Evolutionary conservation across 2,113 vertebrate species (phyloP), one percentile per base, ranked within the genome.

Genomic region (Mormoops blainvillei): DNA sequence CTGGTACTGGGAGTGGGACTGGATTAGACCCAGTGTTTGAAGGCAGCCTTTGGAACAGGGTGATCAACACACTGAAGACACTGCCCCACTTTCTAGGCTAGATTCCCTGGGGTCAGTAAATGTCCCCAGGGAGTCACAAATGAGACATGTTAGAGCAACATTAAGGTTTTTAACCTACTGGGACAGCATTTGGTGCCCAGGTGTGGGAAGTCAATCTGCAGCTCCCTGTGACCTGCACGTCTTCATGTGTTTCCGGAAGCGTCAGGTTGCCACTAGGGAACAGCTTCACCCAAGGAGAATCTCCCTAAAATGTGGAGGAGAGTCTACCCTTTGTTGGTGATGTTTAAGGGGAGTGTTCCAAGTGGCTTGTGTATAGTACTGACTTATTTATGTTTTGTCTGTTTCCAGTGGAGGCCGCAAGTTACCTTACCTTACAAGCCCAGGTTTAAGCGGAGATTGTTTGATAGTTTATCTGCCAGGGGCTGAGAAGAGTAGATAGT

Each of bases 261-360:
- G 1, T 45, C 45, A 4, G 24, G 36, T 38, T 33, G 58, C 91
- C 7, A 3, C 90, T 36, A 7, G 7, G 50, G 48, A 85, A 15
- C 15, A 41, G 33, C 52, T 38, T 68, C n/a, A 3, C n/a, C 3
- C 0, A 2, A 1, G 43, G 71, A 16, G 24, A 28, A 4, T 18
- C 38, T 31, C 3, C 14, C 19, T 4, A 6, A 38, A 71, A 31
- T 4, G 24, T 1, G 3, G 61, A 20, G 16, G 43, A 61, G 65
- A 56, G 18, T 94, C 67, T 7, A 2, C 20, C 9, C 48, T n/a
- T 50, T 7, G 5, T 31, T 24, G 9, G 1, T 41, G 36, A 18
- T 20, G 12, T 43, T 67, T 19, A 33, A 36, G n/a, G 61, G 24
- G 31, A 43, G 9, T 38, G 14, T 74, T 38, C 54, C 0, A 7